Percentiles rank a stretch among this genome's conserved stretches.
Evolutionary conservation across 2,113 vertebrate genomes (phyloP).

Genomic region (Rousettus leschenaultii): DNA sequence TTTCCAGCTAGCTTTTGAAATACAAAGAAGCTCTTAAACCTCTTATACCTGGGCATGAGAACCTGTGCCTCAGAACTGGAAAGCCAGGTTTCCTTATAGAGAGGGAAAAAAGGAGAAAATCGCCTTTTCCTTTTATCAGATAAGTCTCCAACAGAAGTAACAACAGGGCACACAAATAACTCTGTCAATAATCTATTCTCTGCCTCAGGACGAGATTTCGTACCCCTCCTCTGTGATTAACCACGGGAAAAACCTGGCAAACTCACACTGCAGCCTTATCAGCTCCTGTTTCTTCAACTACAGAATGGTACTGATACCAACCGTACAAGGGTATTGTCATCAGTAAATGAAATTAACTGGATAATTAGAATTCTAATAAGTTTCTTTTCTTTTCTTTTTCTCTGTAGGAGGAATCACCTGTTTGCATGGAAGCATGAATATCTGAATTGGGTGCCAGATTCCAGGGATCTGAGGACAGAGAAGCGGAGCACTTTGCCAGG

Average conservation of each 20-base stretch:
- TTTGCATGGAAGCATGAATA: not conserved
- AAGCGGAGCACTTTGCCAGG: not conserved
- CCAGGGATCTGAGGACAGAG: not conserved
- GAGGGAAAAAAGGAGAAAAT: not conserved
- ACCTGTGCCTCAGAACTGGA: not conserved
- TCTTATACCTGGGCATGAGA: not conserved
- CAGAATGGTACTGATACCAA: not conserved
- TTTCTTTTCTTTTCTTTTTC: not conserved
- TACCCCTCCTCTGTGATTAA: not conserved
- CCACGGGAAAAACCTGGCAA: fast-evolving
- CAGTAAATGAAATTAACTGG: not conserved
- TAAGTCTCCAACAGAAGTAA: not conserved
- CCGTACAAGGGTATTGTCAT: not conserved
- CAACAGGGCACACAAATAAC: not conserved
- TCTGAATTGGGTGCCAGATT: not conserved
- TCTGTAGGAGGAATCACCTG: not conserved
- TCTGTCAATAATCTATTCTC: not conserved
- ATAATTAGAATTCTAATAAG: not conserved
- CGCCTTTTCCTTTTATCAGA: not conserved
- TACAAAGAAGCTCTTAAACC: not conserved
- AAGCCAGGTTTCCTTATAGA: not conserved
- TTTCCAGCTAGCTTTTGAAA: not conserved
- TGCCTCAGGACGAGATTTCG: not conserved
- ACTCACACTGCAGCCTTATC: not conserved
- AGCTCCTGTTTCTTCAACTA: not conserved